Percentiles rank a stretch among this genome's conserved stretches.
These are phyloP conservation scores for Limnephilus marmoratus DNA, from an alignment of 2,888 invertebrate genomes.

Conservation along the genomic window DNA sequence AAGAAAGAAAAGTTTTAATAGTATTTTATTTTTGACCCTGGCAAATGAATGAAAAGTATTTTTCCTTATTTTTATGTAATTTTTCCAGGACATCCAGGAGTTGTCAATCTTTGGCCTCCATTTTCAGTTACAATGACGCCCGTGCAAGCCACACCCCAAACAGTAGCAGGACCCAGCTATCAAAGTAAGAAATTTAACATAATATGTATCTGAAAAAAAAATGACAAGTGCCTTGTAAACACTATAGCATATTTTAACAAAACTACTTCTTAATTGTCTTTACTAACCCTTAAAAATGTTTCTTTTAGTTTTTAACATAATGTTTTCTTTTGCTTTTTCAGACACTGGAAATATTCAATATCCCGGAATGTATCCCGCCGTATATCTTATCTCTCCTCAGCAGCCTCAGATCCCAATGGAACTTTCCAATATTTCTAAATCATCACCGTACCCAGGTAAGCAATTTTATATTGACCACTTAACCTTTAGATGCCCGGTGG, in stretches of 20 bases:
- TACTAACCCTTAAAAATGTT: background rate
- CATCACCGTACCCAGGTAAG: slow-evolving; percentile 66
- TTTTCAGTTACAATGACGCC: slow-evolving; percentile 76
- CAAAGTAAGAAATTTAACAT: no score
- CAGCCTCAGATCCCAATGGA: slow-evolving; percentile 68
- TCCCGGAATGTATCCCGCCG: slow-evolving; percentile 74
- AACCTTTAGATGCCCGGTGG: no score
- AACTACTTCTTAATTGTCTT: no score
- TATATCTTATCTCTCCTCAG: slow-evolving; percentile 79
- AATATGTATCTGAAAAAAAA: no score
- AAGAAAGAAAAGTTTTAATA: no score
- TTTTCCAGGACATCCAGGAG: slow-evolving; percentile 64
- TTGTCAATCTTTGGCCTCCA: slow-evolving; percentile 79
- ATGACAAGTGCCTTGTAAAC: no score
- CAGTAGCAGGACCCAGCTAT: slow-evolving; percentile 10
- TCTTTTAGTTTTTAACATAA: background rate
- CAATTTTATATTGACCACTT: no score
- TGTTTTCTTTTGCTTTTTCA: slow-evolving; percentile 6
- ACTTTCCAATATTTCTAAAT: slow-evolving; percentile 67
- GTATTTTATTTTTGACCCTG: no score
- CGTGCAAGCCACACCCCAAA: slow-evolving; percentile 70
- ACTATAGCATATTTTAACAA: no score
- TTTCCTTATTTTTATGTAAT: background rate
- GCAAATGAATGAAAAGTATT: no score
- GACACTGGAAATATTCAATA: slow-evolving; percentile 65